Percentiles rank a stretch among this genome's conserved stretches.
These are phyloP conservation scores for Neopelma chrysocephalum DNA, from an alignment of 2,797 vertebrate species.

Conservation along the genomic window DNA sequence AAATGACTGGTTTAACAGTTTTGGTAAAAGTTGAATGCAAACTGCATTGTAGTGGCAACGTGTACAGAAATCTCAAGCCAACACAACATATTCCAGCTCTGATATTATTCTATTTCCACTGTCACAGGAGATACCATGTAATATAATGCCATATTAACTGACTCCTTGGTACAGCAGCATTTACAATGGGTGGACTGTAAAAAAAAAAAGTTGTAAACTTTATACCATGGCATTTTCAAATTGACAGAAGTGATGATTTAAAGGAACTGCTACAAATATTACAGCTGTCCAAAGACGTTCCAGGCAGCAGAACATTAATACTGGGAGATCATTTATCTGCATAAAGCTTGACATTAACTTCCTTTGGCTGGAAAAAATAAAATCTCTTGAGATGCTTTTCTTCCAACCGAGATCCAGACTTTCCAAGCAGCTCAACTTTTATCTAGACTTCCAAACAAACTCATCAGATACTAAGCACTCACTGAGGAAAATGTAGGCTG, in stretches of 20 bases:
- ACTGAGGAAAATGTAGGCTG: background rate
- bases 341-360: constrained; percentile 5
- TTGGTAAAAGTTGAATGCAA: background rate
- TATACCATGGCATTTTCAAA: constrained; percentile 13
- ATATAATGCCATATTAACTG: background rate
- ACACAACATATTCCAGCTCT: background rate
- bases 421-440: background rate
- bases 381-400: background rate
- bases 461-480: background rate
- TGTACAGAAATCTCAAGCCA: background rate
- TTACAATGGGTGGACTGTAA: background rate
- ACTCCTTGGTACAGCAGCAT: background rate
- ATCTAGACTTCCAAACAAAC: background rate
- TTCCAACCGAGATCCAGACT: background rate
- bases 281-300: constrained; percentile 6
- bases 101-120: background rate
- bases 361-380: background rate
- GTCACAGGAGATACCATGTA: background rate
- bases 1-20: background rate
- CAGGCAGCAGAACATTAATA: constrained; percentile 7
- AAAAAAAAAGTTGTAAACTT: background rate
- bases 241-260: constrained; percentile 40
- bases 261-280: constrained; percentile 52
- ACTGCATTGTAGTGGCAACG: background rate
- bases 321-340: background rate